phyloP scores from a whole-genome alignment of 2,113 vertebrate genomes.

The Merops nubicus region DNA sequence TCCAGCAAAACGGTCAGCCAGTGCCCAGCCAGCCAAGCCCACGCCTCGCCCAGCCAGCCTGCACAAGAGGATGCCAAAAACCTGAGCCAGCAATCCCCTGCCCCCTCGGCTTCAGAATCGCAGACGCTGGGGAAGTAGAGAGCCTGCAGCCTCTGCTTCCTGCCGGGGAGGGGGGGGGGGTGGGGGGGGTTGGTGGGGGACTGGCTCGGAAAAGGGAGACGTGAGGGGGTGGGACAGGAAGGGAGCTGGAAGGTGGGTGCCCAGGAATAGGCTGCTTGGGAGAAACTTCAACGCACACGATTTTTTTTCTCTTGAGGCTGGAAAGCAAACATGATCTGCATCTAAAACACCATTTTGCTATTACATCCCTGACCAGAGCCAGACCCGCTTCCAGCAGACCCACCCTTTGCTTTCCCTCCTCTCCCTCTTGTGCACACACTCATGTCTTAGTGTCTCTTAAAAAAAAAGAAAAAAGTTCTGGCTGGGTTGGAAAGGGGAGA shows the following conservation, averaged over 20 bases:
- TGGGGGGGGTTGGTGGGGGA: slow-evolving; percentile 28
- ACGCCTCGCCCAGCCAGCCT: slow-evolving; percentile 69
- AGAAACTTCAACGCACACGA: slow-evolving; percentile 58
- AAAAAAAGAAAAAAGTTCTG: neutral
- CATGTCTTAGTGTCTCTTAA: slow-evolving; percentile 70
- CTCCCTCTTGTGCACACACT: slow-evolving; percentile 50
- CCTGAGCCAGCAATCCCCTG: slow-evolving; percentile 75
- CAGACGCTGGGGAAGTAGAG: slow-evolving; percentile 79
- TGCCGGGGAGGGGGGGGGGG: slow-evolving; percentile 10
- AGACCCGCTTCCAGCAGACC: slow-evolving; percentile 20
- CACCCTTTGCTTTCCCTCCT: neutral
- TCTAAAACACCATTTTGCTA: slow-evolving; percentile 64
- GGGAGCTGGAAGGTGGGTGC: slow-evolving; percentile 54
- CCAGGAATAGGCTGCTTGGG: slow-evolving; percentile 59
- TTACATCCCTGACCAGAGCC: slow-evolving; percentile 59
- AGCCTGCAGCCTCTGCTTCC: slow-evolving; percentile 21
- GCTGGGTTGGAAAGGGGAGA: slow-evolving; percentile 68
- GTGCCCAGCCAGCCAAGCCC: slow-evolving; percentile 67
- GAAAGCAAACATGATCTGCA: slow-evolving; percentile 57
- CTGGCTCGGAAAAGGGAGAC: neutral
- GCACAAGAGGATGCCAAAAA: slow-evolving; percentile 87
- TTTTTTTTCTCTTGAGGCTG: slow-evolving; percentile 61
- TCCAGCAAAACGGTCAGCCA: slow-evolving; percentile 81
- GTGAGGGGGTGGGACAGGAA: slow-evolving; percentile 33
- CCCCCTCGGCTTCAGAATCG: slow-evolving; percentile 68